Evolutionary conservation across 2,113 vertebrate genomes (phyloP).

Genomic region (Tragelaphus imberbis): DNA sequence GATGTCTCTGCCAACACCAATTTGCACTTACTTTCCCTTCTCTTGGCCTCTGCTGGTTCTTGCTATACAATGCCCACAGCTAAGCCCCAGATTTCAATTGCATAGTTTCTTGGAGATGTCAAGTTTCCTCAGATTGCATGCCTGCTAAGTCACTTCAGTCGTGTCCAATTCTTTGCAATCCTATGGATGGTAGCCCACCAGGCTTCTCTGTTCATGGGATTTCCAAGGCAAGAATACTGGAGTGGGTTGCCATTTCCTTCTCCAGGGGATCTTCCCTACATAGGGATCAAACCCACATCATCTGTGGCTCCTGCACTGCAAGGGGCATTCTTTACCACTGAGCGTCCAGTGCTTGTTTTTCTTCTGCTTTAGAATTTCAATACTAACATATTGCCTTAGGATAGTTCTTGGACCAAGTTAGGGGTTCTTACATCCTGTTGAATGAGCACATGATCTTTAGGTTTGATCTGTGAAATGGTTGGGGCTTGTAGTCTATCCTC

Average conservation of each 20-base stretch:
- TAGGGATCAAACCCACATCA: background rate
- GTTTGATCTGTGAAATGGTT: background rate
- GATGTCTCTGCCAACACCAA: background rate
- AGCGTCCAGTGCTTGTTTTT: background rate
- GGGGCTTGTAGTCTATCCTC: background rate
- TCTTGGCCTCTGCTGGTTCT: background rate
- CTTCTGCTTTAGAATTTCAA: background rate
- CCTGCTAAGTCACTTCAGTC: background rate
- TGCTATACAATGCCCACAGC: background rate
- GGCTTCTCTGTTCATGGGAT: background rate
- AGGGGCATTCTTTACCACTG: background rate
- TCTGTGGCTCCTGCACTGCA: background rate
- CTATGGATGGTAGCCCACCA: background rate
- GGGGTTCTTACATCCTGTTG: background rate
- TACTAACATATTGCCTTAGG: background rate
- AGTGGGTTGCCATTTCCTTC: background rate
- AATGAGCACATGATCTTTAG: background rate
- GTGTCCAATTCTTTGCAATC: background rate
- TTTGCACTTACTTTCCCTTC: background rate
- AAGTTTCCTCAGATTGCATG: background rate
- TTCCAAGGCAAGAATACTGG: background rate
- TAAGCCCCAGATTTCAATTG: background rate
- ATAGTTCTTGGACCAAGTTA: background rate
- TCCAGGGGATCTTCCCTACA: background rate
- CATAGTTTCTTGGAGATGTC: background rate